Percentiles rank a stretch among this genome's conserved stretches.
phyloP scores from a whole-genome alignment of 1,140 invertebrate species.

The Drosophila auraria region DNA sequence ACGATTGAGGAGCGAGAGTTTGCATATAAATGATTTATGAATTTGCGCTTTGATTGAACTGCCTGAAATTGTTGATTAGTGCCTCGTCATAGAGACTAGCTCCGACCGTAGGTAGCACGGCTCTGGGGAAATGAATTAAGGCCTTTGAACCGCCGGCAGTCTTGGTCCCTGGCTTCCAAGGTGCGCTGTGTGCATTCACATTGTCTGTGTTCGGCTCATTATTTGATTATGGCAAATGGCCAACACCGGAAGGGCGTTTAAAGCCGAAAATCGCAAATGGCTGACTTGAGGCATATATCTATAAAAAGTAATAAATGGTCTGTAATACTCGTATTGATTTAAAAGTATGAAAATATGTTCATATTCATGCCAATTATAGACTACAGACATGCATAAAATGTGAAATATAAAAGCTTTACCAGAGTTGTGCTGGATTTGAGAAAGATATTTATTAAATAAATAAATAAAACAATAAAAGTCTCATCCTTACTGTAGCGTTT shows the following conservation, averaged over 20 bases:
- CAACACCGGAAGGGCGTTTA: conserved; percentile 9
- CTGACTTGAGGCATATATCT: neutral
- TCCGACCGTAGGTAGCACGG: conserved; percentile 25
- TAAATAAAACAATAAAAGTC: neutral
- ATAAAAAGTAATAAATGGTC: neutral
- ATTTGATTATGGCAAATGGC: conserved; percentile 56
- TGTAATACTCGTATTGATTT: no score
- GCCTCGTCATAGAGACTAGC: conserved; percentile 65
- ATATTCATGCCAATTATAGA: conserved; percentile 6
- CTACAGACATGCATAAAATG: conserved; percentile 6
- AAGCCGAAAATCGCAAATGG: neutral
- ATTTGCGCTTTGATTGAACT: conserved; percentile 79
- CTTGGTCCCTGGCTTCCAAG: conserved; percentile 18
- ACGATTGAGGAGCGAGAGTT: conserved; percentile 44
- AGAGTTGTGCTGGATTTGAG: conserved; percentile 5
- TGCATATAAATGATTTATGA: conserved; percentile 83
- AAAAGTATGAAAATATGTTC: neutral
- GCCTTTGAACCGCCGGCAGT: conserved; percentile 45
- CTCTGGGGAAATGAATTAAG: conserved; percentile 72
- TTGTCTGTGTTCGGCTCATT: conserved; percentile 48
- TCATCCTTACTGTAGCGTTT: conserved; percentile 23
- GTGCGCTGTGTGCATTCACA: conserved; percentile 10
- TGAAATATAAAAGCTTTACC: conserved; percentile 10
- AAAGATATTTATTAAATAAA: neutral
- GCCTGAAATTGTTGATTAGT: conserved; percentile 80